Conservation (phyloP, 2,113 vertebrate genomes). For the Alligator sinensis region DNA sequence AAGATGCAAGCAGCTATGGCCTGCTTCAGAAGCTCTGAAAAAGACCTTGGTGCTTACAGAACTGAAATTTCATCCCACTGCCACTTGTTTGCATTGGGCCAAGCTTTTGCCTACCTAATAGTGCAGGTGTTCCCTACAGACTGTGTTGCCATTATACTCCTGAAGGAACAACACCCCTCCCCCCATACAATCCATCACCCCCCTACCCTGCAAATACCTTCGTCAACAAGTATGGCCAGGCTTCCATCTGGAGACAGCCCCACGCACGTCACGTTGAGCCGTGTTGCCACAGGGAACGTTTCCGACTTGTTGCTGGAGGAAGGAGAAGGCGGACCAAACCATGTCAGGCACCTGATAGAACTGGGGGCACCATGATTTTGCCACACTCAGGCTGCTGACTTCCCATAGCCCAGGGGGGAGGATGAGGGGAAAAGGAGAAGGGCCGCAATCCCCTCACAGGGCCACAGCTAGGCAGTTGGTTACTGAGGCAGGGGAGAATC, state of each 20-base stretch:
- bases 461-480: neutral
- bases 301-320: slow-evolving; percentile 90
- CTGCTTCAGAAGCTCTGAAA: neutral
- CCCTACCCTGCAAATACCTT: slow-evolving; percentile 81
- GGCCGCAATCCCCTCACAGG: too few relatives aligned
- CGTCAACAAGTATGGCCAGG: slow-evolving; percentile 91
- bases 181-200: too few relatives aligned
- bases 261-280: slow-evolving; percentile 90
- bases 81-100: too few relatives aligned
- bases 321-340: neutral
- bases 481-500: too few relatives aligned
- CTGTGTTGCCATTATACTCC: neutral
- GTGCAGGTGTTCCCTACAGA: neutral
- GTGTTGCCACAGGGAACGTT: slow-evolving; percentile 87
- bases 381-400: too few relatives aligned
- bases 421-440: accelerated
- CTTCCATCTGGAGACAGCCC: slow-evolving; percentile 91
- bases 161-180: neutral
- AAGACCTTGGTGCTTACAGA: neutral
- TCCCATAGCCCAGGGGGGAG: too few relatives aligned
- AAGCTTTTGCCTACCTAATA: neutral
- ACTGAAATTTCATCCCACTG: neutral
- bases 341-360: neutral
- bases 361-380: too few relatives aligned
- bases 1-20: neutral